A percentile compares a stretch with the other conserved stretches of the same genome.
Evolutionary conservation across 1,140 invertebrate genomes (phyloP).

Genomic region (Pectinophora gossypiella): DNA sequence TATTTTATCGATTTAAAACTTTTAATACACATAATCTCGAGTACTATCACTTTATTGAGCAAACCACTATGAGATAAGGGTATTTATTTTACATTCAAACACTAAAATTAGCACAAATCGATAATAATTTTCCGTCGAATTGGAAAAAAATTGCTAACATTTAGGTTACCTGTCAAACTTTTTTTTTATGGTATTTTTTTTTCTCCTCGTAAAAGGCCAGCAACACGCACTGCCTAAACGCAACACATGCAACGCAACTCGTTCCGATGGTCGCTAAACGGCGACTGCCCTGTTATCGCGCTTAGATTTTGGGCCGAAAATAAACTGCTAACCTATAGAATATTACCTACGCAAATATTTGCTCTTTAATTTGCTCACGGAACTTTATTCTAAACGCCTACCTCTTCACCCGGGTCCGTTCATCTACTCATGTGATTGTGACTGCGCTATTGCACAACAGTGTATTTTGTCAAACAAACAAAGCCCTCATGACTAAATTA

Average conservation of each 20-base stretch:
- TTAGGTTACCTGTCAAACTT: slow-evolving; percentile 42
- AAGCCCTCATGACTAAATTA: too few species aligned
- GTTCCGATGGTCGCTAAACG: slow-evolving; percentile 5
- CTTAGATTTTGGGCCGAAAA: slow-evolving; percentile 11
- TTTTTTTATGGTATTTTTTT: slow-evolving; percentile 34
- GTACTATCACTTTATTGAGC: not conserved
- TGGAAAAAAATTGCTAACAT: slow-evolving; percentile 6
- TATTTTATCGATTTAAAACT: not conserved
- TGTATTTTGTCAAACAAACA: too few species aligned
- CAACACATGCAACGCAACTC: not conserved
- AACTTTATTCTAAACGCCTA: too few species aligned
- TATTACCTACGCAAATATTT: too few species aligned
- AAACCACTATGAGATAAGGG: not conserved
- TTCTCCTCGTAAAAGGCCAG: not conserved
- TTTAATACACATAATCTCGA: slow-evolving; percentile 7
- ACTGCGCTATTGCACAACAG: too few species aligned
- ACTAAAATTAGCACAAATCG: slow-evolving; percentile 11
- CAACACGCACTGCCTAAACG: not conserved
- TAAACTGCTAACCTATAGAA: too few species aligned
- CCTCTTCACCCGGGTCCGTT: too few species aligned
- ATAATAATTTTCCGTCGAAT: slow-evolving; percentile 6
- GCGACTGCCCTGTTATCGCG: slow-evolving; percentile 12
- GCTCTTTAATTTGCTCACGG: too few species aligned
- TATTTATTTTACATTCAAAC: slow-evolving; percentile 1
- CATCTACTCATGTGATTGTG: too few species aligned